A percentile compares a stretch with the other conserved stretches of the same genome.
phyloP scores from a whole-genome alignment of 2,113 vertebrate genomes.

The Gobiocypris rarus region DNA sequence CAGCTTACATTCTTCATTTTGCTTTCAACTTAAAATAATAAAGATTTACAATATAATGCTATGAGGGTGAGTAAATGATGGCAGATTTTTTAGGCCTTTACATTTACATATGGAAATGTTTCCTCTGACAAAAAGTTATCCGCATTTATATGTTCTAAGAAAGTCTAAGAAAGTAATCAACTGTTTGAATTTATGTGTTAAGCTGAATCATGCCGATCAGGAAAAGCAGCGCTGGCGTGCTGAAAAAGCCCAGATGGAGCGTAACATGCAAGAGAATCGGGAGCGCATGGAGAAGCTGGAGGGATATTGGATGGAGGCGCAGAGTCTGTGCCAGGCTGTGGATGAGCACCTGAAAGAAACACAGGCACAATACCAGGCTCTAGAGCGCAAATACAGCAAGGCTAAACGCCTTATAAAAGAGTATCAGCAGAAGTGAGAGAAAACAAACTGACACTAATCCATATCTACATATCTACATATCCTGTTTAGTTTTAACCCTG shows the following conservation, averaged over 20 bases:
- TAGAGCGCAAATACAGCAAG: slow-evolving; percentile 98
- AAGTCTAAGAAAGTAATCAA: not conserved
- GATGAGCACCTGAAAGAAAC: slow-evolving; percentile 98
- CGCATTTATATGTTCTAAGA: not conserved
- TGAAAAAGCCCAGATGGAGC: slow-evolving; percentile 92
- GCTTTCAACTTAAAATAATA: too few species aligned
- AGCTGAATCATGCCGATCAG: slow-evolving; percentile 82
- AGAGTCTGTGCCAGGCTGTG: slow-evolving; percentile 95
- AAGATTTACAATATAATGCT: not conserved
- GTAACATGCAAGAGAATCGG: slow-evolving; percentile 96
- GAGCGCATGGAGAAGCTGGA: slow-evolving; percentile 98
- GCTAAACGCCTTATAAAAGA: slow-evolving; percentile 97
- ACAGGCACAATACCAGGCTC: slow-evolving; percentile 93
- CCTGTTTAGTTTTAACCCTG: not conserved
- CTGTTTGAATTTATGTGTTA: slow-evolving; percentile 27
- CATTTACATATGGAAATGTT: not conserved
- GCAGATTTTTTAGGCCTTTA: not conserved
- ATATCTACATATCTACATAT: not conserved
- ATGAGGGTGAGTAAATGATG: not conserved
- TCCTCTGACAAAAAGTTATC: not conserved
- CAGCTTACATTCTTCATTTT: not conserved
- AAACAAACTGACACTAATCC: not conserved
- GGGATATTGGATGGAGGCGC: slow-evolving; percentile 97
- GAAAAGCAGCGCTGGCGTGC: slow-evolving; percentile 91
- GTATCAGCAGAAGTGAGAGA: slow-evolving; percentile 93